Base-by-base conservation (phyloP, 2,888 invertebrate genomes). In the Oeneis ivallda region DNA sequence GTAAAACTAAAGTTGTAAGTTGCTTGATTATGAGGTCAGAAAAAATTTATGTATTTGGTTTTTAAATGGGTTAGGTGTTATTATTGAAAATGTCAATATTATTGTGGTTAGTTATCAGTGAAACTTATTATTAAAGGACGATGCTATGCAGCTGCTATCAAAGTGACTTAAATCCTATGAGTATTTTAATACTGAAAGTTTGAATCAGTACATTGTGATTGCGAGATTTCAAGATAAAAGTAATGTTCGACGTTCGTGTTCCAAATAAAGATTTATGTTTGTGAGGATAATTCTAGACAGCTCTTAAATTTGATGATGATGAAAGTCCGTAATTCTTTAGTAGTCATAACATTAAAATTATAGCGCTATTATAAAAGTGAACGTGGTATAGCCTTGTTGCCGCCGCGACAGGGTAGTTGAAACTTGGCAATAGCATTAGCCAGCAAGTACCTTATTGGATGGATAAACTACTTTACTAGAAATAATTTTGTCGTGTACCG, bases 251-350 rank as follows among this genome's bases (percentile, higher is more conserved):
- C 2, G 2, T 34, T 50, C 13, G 3, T 47, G 47, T 47, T 15
- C 17, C 7, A 49, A 26, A 26, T 50, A 26, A 50, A 13, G 26
- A 11, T 17, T 50, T 19, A 50, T 26, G 11, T 26, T 41, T 19
- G 19, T 17, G 19, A 19, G 5, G 56, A 19, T 41, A 41, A 19
- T 41, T 56, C 56, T 10, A 56, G 56, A 56, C 19, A 54, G 54
- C 54, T 39, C 19, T 8, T 15, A 39, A 13, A 17, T 39, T 54
- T 56, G 13, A 56, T 56, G 41, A 19, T 56, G 56, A 39, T 41
- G 19, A 56, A 56, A 56, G 56, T 39, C 17, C 39, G 39, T 39
- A 26, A 56, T 39, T 19, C 56, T 56, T 56, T 13, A 41, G 56
- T 56, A 19, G 39, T 41, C 56, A 41, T 56, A 56, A 41, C 56